A percentile compares a stretch with the other conserved stretches of the same genome.
Conservation (phyloP, 2,888 invertebrate species). For the Cephus sareptanus region DNA sequence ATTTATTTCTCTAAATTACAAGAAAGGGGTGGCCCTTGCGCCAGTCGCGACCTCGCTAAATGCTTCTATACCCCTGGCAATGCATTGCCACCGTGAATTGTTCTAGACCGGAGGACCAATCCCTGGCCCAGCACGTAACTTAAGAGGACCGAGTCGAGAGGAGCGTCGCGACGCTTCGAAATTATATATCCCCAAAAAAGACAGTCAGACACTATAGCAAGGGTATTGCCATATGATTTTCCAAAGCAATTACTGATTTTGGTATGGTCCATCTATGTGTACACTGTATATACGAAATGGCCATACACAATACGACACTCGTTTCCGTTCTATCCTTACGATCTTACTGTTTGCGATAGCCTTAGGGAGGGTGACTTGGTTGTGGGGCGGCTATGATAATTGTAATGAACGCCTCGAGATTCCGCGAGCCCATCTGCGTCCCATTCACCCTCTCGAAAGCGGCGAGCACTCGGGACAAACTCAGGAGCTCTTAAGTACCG, state of each 20-base stretch:
- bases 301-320: neutral
- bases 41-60: conserved; percentile 36
- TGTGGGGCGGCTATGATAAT: conserved; percentile 63
- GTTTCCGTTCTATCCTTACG: neutral
- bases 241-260: neutral
- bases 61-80: conserved; percentile 10
- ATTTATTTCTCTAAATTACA: conserved; percentile 72
- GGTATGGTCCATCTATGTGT: neutral
- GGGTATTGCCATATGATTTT: neutral
- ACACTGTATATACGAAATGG: neutral
- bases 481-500: conserved; percentile 64
- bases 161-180: neutral
- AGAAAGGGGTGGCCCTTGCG: conserved; percentile 67
- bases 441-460: conserved; percentile 33
- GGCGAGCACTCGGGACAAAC: conserved; percentile 48
- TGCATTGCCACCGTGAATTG: conserved; percentile 12
- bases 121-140: neutral
- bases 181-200: neutral
- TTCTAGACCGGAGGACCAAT: neutral
- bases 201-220: neutral
- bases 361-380: conserved; percentile 38
- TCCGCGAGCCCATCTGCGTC: conserved; percentile 64
- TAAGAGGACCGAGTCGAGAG: neutral
- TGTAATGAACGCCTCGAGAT: conserved; percentile 65
- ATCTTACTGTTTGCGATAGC: conserved; percentile 37